Evolutionary conservation across 2,888 invertebrate genomes (phyloP), one percentile per base, ranked within the genome.

Genomic region (Litoditis marina): DNA sequence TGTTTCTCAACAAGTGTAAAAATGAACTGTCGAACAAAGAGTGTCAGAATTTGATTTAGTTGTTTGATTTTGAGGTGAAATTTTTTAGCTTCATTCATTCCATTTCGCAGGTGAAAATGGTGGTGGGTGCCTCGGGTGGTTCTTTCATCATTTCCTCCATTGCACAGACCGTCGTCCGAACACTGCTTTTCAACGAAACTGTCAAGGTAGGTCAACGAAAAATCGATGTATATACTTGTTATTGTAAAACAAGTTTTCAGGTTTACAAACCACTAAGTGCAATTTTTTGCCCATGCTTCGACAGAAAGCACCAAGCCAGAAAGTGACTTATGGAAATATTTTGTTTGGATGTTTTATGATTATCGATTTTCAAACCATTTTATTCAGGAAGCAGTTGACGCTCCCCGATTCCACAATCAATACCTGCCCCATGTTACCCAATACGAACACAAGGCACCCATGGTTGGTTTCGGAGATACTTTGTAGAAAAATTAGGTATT

Each of bases 111-210:
- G 89, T 88, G 47, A 70, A 86, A 47, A 80, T 91, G 74, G 87
- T 90, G 0, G 85, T 91, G 2, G 94, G 94, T 0, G 92, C 90
- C 0, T 91, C 94, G 2, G 94, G 94, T 2, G 94, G 94, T 28
- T 89, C 91, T 0, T 91, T 90, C 84, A 94, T 94, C 68, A 91
- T 92, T 3, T 90, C 91, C 0, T 88, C 90, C 67, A 88, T 90
- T 16, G 84, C 86, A 8, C 83, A 72, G 46, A 71, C 71, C 6
- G 44, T 89, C 46, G 87, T 90, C 69, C 87, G 89, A 50, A 87
- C 88, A 69, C 82, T 92, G 22, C 91, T 90, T 89, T 88, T 92
- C 81, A 88, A 86, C 2, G 88, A 90, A 76, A 87, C 88, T 22
- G 87, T 92, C 58, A 90, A 91, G 81, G 66, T 66, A 34, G 1